phyloP scores from a whole-genome alignment of 1,140 invertebrate genomes.

The Drosophila rhopaloa region DNA sequence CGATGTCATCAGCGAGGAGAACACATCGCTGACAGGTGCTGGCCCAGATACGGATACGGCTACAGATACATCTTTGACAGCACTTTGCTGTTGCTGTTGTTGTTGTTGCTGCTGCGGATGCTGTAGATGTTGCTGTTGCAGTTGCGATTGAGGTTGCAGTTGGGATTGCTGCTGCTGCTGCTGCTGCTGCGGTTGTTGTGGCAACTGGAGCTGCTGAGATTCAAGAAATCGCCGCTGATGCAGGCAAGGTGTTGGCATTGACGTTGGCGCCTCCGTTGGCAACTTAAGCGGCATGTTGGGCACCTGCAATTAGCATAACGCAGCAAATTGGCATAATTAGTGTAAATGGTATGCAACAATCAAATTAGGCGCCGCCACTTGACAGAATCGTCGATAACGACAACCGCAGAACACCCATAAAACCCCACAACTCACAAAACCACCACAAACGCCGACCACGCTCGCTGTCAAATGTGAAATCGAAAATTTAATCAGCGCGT shows the following conservation, averaged over 20 bases:
- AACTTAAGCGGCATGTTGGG: conserved; percentile 79
- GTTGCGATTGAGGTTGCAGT: conserved; percentile 19
- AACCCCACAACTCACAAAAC: conserved; percentile 3
- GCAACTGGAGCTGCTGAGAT: conserved; percentile 62
- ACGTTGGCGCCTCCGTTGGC: conserved; percentile 18
- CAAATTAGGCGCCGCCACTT: conserved; percentile 51
- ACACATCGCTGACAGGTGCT: conserved; percentile 52
- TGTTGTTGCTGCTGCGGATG: conserved; percentile 1
- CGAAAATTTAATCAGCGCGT: conserved; percentile 58
- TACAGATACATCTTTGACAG: conserved; percentile 31
- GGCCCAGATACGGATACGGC: conserved; percentile 43
- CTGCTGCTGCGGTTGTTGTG: conserved; percentile 54
- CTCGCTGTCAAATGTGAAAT: conserved; percentile 55
- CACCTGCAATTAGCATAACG: conserved; percentile 77
- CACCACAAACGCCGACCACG: conserved; percentile 15
- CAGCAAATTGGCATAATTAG: conserved; percentile 63
- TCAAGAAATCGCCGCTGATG: conserved; percentile 75
- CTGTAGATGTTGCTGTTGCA: conserved; percentile 19
- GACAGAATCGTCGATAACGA: conserved; percentile 11
- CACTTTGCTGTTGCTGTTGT: conserved; percentile 11
- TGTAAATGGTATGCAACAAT: conserved; percentile 51
- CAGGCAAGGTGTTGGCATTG: conserved; percentile 55
- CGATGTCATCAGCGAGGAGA: conserved; percentile 56
- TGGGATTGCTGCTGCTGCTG: conserved; percentile 14
- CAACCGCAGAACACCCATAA: conserved; percentile 8